Conservation (phyloP, 2,888 invertebrate genomes). For the Plagodis dolabraria region DNA sequence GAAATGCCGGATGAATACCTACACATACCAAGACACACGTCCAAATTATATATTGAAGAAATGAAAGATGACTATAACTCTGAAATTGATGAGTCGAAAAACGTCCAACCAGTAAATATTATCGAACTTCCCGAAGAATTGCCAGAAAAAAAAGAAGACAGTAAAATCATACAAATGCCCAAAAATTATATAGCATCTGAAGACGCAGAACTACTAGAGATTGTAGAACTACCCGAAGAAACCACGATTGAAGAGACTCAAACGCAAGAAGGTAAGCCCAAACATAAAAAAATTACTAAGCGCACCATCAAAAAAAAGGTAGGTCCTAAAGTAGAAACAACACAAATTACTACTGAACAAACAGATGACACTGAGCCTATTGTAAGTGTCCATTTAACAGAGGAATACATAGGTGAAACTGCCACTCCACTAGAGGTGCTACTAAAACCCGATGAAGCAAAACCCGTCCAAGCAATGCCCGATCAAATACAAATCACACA, state of each 20-base stretch:
- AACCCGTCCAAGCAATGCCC: constrained; percentile 51
- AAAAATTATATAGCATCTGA: constrained; percentile 11
- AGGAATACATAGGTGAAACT: constrained; percentile 37
- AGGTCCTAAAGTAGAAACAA: constrained; percentile 49
- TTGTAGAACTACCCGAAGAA: not conserved
- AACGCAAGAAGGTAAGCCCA: constrained; percentile 45
- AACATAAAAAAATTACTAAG: constrained; percentile 45
- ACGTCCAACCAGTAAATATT: constrained; percentile 24
- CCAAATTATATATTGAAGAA: constrained; percentile 65
- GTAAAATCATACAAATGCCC: constrained; percentile 57
- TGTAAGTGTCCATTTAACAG: constrained; percentile 49
- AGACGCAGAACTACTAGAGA: not conserved
- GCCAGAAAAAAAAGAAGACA: constrained; percentile 48
- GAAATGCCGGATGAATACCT: constrained; percentile 65
- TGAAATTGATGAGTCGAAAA: constrained; percentile 46
- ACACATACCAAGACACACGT: constrained; percentile 58
- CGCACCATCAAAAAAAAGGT: constrained; percentile 42
- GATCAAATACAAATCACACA: constrained; percentile 59
- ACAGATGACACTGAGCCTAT: constrained; percentile 45
- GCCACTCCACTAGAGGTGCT: constrained; percentile 29
- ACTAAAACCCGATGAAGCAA: constrained; percentile 36
- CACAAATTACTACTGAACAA: constrained; percentile 60
- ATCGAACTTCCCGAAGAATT: constrained; percentile 58
- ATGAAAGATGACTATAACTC: constrained; percentile 32
- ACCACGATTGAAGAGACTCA: constrained; percentile 3